Conservation (phyloP, 2,113 vertebrate genomes). For the Dasyurus viverrinus region DNA sequence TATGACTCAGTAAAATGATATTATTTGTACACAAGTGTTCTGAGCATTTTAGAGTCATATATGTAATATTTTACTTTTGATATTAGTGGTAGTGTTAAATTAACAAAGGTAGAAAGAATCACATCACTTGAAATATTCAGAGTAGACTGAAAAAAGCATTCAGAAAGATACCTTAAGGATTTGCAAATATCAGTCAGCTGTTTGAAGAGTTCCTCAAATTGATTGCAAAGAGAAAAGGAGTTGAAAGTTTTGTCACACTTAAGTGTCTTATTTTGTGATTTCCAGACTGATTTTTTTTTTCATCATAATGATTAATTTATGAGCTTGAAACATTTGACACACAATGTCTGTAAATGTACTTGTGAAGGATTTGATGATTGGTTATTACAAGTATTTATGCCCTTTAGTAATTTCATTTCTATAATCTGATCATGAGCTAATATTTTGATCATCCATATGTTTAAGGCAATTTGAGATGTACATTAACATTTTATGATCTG, state of each 20-base stretch:
- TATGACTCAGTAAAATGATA: neutral
- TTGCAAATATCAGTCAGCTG: neutral
- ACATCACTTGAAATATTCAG: neutral
- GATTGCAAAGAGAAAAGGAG: constrained; percentile 27
- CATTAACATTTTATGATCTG: neutral
- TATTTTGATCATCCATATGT: neutral
- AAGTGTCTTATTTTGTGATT: neutral
- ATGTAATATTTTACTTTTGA: constrained; percentile 23
- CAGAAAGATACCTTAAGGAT: neutral
- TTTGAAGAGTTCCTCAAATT: constrained; percentile 11
- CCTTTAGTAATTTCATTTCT: constrained; percentile 15
- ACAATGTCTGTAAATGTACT: constrained; percentile 24
- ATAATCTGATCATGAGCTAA: neutral
- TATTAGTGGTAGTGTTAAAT: constrained; percentile 1
- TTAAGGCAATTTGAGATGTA: neutral
- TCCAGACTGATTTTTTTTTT: neutral
- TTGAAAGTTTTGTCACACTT: neutral
- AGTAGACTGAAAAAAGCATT: neutral
- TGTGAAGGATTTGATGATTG: neutral
- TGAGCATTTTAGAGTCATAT: constrained; percentile 43
- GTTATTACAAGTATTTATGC: neutral
- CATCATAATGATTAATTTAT: constrained; percentile 5
- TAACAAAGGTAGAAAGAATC: constrained; percentile 33
- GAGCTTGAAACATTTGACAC: neutral
- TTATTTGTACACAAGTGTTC: constrained; percentile 10